These are phyloP conservation scores for Sebastes iracundus DNA, from an alignment of 2,797 vertebrate species.

Conservation along the genomic window DNA sequence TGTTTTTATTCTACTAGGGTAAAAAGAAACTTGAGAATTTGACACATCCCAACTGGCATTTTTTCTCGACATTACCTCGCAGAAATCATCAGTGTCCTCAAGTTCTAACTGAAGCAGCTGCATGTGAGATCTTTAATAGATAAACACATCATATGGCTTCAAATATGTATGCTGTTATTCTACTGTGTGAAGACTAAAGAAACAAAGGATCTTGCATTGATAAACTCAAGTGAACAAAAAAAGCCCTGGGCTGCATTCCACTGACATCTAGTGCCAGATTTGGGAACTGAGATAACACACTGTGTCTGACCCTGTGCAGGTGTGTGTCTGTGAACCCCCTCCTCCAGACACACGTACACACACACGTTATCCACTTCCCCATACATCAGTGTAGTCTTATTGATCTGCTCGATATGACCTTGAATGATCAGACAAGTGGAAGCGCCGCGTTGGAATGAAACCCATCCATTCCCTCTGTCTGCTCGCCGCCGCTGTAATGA, in stretches of 20 bases:
- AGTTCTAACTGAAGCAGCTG: neutral
- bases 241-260: slow-evolving; percentile 55
- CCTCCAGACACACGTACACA: neutral
- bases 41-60: neutral
- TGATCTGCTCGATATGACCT: slow-evolving; percentile 75
- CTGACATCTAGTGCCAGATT: slow-evolving; percentile 78
- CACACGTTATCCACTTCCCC: slow-evolving; percentile 52
- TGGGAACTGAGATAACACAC: slow-evolving; percentile 49
- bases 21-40: neutral
- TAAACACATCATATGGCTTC: slow-evolving; percentile 19
- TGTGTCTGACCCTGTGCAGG: slow-evolving; percentile 46
- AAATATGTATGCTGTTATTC: slow-evolving; percentile 35
- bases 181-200: slow-evolving; percentile 8
- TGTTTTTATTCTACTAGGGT: neutral
- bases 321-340: slow-evolving; percentile 17
- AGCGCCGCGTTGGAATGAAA: slow-evolving; percentile 64
- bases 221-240: neutral
- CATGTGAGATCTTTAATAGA: neutral
- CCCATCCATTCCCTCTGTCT: slow-evolving; percentile 66
- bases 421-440: slow-evolving; percentile 77
- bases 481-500: slow-evolving; percentile 67
- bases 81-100: neutral
- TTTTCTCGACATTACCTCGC: neutral
- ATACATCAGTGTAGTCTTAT: slow-evolving; percentile 70
- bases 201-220: slow-evolving; percentile 55